Evolutionary conservation across 1,140 invertebrate genomes (phyloP), one percentile per base, ranked within the genome.

Genomic region (Leptinotarsa defecta): DNA sequence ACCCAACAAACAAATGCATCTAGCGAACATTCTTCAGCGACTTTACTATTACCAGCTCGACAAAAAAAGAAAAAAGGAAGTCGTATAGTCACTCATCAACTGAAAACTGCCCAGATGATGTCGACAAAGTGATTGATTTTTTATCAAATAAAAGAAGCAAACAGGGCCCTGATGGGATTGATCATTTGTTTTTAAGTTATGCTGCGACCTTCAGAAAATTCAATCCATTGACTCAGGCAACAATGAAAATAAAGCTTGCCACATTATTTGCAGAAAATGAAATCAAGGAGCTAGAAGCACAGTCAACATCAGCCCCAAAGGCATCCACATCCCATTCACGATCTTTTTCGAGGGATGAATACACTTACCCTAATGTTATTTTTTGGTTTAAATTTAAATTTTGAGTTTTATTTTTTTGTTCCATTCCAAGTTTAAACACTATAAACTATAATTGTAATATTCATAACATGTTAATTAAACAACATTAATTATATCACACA

Each of bases 201-300:
- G 67, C 67, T 57, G 73, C n/a, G n/a, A 74, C 73, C n/a, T 74
- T 74, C 48, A 74, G 8, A 74, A 68, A 74, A 74, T 74, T 74
- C 20, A 11, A n/a, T 13, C 65, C 73, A 68, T n/a, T 22, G 13
- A 68, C 65, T 61, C 73, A 74, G 24, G 64, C 67, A 11, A 20
- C 11, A 13, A 20, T 74, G 52, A 74, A 74, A 22, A n/a, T 74
- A 49, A 43, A 74, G 24, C 48, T 74, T 48, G 73, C 73, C 22
- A 74, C 63, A 74, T 27, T 74, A 15, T 74, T 74, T 68, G 63
- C 62, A 68, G 15, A 34, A 68, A 52, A 24, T 52, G 73, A 74
- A 68, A 48, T 74, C 43, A 27, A 57, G 22, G 63, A 68, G 34
- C 48, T 24, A 24, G 22, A 24, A 24, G 22, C 22, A 24, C 22